Base-by-base conservation (phyloP, 1,140 invertebrate genomes). In the Paraescarpia echinospica region DNA sequence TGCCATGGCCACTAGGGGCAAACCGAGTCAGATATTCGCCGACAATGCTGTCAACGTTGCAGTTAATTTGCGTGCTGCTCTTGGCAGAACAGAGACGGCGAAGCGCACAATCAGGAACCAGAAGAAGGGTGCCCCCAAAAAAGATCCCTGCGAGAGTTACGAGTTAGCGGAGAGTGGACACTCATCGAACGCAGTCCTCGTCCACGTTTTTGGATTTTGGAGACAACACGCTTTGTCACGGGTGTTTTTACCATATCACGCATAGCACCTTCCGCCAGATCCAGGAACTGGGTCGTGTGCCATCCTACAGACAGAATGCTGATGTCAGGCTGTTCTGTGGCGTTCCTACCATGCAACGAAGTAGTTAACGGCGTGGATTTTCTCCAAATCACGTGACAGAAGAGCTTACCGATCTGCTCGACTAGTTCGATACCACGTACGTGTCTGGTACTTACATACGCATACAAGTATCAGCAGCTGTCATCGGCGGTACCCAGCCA, bases 181-280 rank as follows among this genome's bases (percentile, higher is more conserved):
- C 41, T 41, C 12, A 41, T 41, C 41, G 41, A 41, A 6, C 4
- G 41, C 41, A 41, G 12, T 41, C 41, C 41, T 41, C 41, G 41
- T 41, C 41, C 41, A 41, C 41, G 41, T n/a, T 31, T 31, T 0
- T 31, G 33, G 89, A 18, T 41, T 41, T 41, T 41, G 41, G 41
- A 41, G 27, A 77, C 14, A 8, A 77, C 59, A 77, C 59, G 59
- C 59, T 14, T 18, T 77, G 59, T 77, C 59, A 77, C 22, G 59
- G 93, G 22, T 94, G 94, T 88, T 94, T 94, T 51, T 94, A 92
- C 93, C 93, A 94, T 92, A 89, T 94, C 27, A 94, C 91, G 9
- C 93, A 94, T 48, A 35, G 34, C 14, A 93, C 92, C 34, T 94
- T 93, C 93, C 34, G 94, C 33, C 91, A 93, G 34, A 92, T 94